A percentile compares a stretch with the other conserved stretches of the same genome.
Evolutionary conservation across 2,797 vertebrate species (phyloP).

Genomic region (Gambusia yucatana): DNA sequence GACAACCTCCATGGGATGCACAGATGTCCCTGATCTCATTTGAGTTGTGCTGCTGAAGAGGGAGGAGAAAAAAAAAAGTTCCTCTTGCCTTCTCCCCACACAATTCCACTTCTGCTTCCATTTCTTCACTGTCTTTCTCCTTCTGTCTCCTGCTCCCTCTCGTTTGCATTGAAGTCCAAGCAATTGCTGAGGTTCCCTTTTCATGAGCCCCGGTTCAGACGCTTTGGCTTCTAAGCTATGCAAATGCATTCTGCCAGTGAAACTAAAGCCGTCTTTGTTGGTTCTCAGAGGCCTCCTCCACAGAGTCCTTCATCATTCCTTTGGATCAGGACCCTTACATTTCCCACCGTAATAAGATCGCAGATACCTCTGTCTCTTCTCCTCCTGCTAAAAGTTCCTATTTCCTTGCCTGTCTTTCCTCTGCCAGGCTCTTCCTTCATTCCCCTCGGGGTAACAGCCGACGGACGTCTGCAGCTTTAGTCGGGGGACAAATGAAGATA

Average conservation of each 20-base stretch:
- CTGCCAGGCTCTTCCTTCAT: constrained; percentile 28
- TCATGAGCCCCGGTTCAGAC: constrained; percentile 83
- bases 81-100: constrained; percentile 22
- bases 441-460: constrained; percentile 20
- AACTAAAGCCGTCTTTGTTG: constrained; percentile 86
- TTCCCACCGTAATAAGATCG: constrained; percentile 80
- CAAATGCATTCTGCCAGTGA: constrained; percentile 84
- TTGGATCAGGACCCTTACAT: constrained; percentile 80
- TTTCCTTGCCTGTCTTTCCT: constrained; percentile 27
- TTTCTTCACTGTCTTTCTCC: constrained; percentile 18
- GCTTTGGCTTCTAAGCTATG: constrained; percentile 85
- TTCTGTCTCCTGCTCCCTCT: constrained; percentile 44
- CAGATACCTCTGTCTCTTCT: constrained; percentile 69
- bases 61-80: constrained; percentile 45
- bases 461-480: constrained; percentile 55
- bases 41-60: constrained; percentile 50
- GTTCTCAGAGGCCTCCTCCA: constrained; percentile 81
- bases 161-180: constrained; percentile 77
- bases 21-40: constrained; percentile 68
- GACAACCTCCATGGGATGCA: constrained; percentile 61
- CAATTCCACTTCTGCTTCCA: constrained; percentile 30
- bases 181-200: constrained; percentile 79
- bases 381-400: constrained; percentile 32
- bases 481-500: constrained; percentile 55
- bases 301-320: constrained; percentile 82